Percentiles rank a stretch among this genome's conserved stretches.
Evolutionary conservation across 2,113 vertebrate species (phyloP).

Genomic region (Hemiprocne comata): DNA sequence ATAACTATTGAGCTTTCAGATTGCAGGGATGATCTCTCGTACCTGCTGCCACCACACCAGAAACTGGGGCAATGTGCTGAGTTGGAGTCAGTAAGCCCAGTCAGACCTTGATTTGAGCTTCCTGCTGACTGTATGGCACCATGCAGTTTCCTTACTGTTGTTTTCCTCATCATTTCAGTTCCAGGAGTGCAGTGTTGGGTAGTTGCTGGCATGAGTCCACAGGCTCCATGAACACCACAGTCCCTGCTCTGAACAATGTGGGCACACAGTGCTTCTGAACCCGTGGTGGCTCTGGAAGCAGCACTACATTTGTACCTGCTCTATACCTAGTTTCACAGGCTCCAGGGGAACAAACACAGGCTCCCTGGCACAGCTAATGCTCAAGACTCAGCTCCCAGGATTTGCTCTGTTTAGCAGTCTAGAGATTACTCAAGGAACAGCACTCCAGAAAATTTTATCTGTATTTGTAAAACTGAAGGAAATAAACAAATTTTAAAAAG

Average conservation of each 20-base stretch:
- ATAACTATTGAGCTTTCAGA: background rate
- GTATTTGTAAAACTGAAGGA: background rate
- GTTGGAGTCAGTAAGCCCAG: constrained; percentile 15
- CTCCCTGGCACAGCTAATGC: background rate
- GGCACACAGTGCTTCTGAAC: background rate
- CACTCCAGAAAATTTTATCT: background rate
- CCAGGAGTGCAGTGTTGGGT: background rate
- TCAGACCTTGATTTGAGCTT: background rate
- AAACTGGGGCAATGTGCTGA: background rate
- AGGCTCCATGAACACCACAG: background rate
- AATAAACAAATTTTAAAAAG: background rate
- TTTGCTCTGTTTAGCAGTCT: background rate
- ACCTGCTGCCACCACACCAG: background rate
- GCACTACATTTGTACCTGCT: background rate
- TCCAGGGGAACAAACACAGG: background rate
- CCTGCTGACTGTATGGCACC: background rate
- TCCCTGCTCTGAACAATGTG: background rate
- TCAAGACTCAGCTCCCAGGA: background rate
- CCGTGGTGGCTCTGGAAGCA: background rate
- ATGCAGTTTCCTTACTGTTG: background rate
- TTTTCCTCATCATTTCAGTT: background rate
- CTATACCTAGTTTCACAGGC: background rate
- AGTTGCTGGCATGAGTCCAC: background rate
- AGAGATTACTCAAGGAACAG: background rate
- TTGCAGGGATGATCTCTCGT: background rate